phyloP scores from a whole-genome alignment of 2,797 vertebrate species.

The Hippocampus kuda region DNA sequence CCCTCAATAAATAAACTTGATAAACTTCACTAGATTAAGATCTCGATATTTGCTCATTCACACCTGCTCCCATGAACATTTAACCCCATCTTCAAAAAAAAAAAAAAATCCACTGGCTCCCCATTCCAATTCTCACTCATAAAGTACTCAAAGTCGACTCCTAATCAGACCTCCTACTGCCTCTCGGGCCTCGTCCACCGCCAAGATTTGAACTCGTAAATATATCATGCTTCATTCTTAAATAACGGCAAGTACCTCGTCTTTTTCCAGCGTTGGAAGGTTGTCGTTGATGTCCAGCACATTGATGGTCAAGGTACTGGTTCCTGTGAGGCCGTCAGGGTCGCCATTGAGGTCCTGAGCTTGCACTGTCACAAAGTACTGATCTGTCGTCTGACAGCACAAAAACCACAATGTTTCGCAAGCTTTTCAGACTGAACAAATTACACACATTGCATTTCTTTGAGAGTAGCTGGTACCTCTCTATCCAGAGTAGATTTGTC shows the following conservation, averaged over 20 bases:
- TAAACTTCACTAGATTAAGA: too few relatives aligned
- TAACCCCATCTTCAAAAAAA: too few relatives aligned
- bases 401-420: background rate
- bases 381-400: constrained; percentile 42
- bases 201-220: too few relatives aligned
- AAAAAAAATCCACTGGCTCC: too few relatives aligned
- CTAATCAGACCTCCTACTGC: too few relatives aligned
- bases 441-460: background rate
- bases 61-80: too few relatives aligned
- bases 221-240: too few relatives aligned
- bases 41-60: too few relatives aligned
- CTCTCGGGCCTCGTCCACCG: too few relatives aligned
- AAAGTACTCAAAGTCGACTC: too few relatives aligned
- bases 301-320: constrained; percentile 63
- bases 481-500: constrained; percentile 67
- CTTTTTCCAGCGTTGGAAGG: constrained; percentile 64
- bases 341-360: constrained; percentile 72
- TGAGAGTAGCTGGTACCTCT: constrained; percentile 68
- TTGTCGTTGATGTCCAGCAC: constrained; percentile 90
- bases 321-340: constrained; percentile 41
- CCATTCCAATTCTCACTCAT: too few relatives aligned
- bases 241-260: constrained; percentile 29
- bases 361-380: constrained; percentile 68
- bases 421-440: background rate
- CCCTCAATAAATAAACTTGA: too few relatives aligned